Percentiles rank a stretch among this genome's conserved stretches.
Conservation (phyloP, 2,888 invertebrate genomes). For the Euzetes globulus region DNA sequence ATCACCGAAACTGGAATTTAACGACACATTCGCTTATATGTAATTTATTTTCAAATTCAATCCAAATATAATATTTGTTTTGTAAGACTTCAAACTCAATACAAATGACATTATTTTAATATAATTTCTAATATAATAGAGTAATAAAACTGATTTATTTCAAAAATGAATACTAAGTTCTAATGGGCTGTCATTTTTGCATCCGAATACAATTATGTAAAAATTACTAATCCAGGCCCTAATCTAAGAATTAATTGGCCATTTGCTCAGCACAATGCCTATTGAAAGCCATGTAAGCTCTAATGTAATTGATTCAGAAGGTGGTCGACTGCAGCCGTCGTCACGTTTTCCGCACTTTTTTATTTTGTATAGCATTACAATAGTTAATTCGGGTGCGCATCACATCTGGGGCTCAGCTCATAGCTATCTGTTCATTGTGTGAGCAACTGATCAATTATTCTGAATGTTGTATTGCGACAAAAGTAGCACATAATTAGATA, state of each 20-base stretch:
- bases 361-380: not conserved
- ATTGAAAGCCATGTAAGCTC: slow-evolving; percentile 7
- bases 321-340: slow-evolving; percentile 2
- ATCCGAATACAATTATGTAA: slow-evolving; percentile 21
- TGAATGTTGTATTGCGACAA: slow-evolving; percentile 6
- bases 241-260: slow-evolving; percentile 20
- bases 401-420: slow-evolving; percentile 1
- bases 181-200: slow-evolving; percentile 9
- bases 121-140: slow-evolving; percentile 2
- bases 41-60: slow-evolving; percentile 22
- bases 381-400: slow-evolving; percentile 16
- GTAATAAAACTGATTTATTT: slow-evolving; percentile 23
- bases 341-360: not conserved
- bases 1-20: not conserved
- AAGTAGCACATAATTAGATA: slow-evolving; percentile 22
- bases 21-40: not conserved
- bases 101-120: not conserved
- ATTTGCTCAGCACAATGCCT: not conserved
- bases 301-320: slow-evolving; percentile 19
- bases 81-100: slow-evolving; percentile 7
- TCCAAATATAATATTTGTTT: not conserved
- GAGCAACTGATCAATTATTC: slow-evolving; percentile 5
- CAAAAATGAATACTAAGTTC: not conserved
- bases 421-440: not conserved
- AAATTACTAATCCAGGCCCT: slow-evolving; percentile 3